Evolutionary conservation across 2,888 invertebrate species (phyloP), one percentile per base, ranked within the genome.

Genomic region (Alviniconcha strummeri): DNA sequence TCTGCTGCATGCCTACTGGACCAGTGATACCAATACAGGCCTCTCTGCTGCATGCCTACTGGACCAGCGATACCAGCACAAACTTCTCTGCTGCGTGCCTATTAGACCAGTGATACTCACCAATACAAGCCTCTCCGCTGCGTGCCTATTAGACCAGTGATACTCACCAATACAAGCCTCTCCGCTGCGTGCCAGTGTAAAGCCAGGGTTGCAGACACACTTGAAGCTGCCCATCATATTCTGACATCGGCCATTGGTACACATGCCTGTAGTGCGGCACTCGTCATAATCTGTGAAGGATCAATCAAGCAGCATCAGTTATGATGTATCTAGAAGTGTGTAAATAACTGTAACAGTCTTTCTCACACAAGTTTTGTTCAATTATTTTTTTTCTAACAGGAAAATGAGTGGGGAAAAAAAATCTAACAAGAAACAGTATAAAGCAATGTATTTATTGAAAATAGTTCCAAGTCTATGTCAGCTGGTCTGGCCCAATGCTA

Each of bases 201-300:
- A 97, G 72, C 97, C 97, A 52, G 95, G 95, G 93, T 96, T 96
- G 94, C 97, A 97, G 81, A 96, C 95, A 93, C 97, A 98, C 92
- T 96, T 96, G 94, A 96, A 97, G 5, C 97, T 97, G 71, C 97
- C 97, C 90, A 96, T 96, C 94, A 96, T 96, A 89, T 97, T 97
- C 78, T 96, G 96, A 92, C 98, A 98, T 71, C 96, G 95, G 1
- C 97, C 97, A 90, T 97, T 97, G 19, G 96, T 95, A 92, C 97
- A 97, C 97, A 97, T 97, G 5, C 96, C 90, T 19, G 89, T 89
- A 7, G 87, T 88, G 56, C 87, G 85, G 86, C 92, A 92, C 84
- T 92, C 91, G 88, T 92, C 89, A 85, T 90, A 90, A 85, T 92
- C 91, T 92, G 84, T 9, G 88, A 86, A 64, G 15, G 11, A 64